Base-by-base conservation (phyloP, 2,113 vertebrate species). In the Poecilia latipinna region DNA sequence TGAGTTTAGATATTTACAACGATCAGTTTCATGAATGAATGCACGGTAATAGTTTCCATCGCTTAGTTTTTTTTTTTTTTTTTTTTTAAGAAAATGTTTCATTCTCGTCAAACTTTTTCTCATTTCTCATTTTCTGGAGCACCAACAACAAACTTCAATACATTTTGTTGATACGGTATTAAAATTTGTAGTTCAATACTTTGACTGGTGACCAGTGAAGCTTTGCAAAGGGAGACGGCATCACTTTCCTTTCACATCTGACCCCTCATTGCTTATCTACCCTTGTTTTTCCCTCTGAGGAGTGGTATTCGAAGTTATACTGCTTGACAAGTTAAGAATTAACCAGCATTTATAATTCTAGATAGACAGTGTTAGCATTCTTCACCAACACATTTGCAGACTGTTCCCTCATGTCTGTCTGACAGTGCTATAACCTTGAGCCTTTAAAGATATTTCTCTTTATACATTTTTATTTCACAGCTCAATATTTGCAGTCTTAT, bases 201-300 rank as follows among this genome's bases (percentile, higher is more conserved):
- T 48, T 48, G 17, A 19, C 44, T 48, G 44, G 44, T 29, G 29
- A 29, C 57, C 17, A 51, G 11, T 19, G 65, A 12, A 32, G 24
- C n/a, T 35, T 42, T 71, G 65, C 57, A 67, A 22, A 62, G 35
- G 54, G 54, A 65, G 35, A 68, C 3, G 2, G 63, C 66, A 82
- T 80, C 31, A 76, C 70, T 76, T 82, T 29, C 24, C 28, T 62
- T 79, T 61, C 15, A 82, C 57, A 66, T 70, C 79, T 70, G 75
- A 83, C 71, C 77, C 60, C 35, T 75, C 54, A 68, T 61, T 57
- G 8, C 48, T 66, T 61, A n/a, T 24, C 28, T 51, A 78, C 1
- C 48, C 65, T 33, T 68, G 28, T 61, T 24, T 61, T 60, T 72
- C 74, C 75, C 72, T 80, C 66, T 65, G 61, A 77, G 39, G 61